Conservation (phyloP, 2,797 vertebrate species). For the Gadopsis bispinosus region DNA sequence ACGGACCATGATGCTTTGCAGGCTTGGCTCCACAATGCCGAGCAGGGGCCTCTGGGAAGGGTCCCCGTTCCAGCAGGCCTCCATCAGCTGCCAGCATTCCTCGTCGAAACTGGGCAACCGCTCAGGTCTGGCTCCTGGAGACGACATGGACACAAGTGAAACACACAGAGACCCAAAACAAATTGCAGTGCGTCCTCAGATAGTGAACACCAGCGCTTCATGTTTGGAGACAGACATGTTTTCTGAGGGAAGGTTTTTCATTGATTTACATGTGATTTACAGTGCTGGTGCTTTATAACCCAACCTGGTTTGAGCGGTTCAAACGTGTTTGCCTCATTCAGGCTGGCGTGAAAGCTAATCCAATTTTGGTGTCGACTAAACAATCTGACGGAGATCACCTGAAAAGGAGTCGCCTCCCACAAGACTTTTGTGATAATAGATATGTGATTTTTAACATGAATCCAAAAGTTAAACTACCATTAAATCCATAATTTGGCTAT, state of each 20-base stretch:
- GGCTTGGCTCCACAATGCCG: constrained; percentile 95
- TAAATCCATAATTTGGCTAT: background rate
- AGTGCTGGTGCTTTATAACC: too few species aligned
- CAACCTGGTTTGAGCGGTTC: too few species aligned
- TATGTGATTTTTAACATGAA: background rate
- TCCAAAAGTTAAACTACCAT: background rate
- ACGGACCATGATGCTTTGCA: constrained; percentile 93
- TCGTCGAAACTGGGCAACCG: constrained; percentile 91
- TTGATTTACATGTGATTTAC: background rate
- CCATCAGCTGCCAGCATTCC: constrained; percentile 99
- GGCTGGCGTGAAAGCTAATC: too few species aligned
- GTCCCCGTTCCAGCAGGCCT: constrained; percentile 97
- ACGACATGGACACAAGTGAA: constrained; percentile 8
- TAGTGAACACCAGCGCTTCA: background rate
- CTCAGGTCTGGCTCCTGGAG: constrained; percentile 92
- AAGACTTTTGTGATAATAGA: background rate
- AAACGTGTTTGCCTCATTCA: background rate
- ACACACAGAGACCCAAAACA: background rate
- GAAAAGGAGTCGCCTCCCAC: background rate
- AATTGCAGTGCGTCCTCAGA: background rate
- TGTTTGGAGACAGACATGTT: background rate
- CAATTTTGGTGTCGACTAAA: too few species aligned
- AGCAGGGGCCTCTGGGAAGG: constrained; percentile 92
- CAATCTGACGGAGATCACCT: too few species aligned
- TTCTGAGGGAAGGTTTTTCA: background rate